Evolutionary conservation across 2,113 vertebrate species (phyloP).

Genomic region (Equus przewalskii): DNA sequence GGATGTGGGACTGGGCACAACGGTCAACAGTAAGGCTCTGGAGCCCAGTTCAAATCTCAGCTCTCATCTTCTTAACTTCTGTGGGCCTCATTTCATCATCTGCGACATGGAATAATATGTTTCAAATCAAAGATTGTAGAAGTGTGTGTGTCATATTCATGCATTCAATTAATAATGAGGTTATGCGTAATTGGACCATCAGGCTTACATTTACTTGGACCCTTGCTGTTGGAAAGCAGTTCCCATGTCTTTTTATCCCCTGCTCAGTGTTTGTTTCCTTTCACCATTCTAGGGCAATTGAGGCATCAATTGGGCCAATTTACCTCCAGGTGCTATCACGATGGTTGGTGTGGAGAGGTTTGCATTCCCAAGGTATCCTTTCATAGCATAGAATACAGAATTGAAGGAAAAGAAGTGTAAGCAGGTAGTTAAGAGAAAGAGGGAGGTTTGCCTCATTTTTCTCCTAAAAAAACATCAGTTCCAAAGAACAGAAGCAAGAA

Average conservation of each 20-base stretch:
- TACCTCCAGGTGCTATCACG: not conserved
- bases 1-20: not conserved
- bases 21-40: not conserved
- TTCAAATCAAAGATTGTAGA: not conserved
- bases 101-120: not conserved
- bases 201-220: not conserved
- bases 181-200: not conserved
- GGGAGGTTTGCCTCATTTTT: not conserved
- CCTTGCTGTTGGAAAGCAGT: not conserved
- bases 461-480: not conserved
- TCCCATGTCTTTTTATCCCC: fast-evolving
- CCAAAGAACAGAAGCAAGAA: constrained; percentile 22
- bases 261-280: not conserved
- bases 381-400: not conserved
- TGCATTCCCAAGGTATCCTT: not conserved
- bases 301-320: not conserved
- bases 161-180: not conserved
- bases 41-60: not conserved
- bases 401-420: not conserved
- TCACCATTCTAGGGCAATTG: not conserved
- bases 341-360: not conserved
- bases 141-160: not conserved
- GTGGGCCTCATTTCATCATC: not conserved
- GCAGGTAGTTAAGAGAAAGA: not conserved
- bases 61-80: not conserved